Evolutionary conservation across 1,140 invertebrate species (phyloP).

Genomic region (Drosophila pallidifrons): DNA sequence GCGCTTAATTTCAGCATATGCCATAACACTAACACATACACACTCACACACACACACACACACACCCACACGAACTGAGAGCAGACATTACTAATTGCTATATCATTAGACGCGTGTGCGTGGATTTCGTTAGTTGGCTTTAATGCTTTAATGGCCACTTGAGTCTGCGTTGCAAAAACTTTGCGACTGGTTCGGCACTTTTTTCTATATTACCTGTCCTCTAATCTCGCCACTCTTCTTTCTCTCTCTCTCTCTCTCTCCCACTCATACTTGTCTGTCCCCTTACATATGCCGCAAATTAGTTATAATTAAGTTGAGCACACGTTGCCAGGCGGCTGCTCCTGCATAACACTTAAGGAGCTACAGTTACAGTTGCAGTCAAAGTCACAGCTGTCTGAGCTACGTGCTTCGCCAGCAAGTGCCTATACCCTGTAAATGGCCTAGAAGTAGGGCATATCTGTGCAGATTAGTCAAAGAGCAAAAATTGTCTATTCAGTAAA

Average conservation of each 20-base stretch:
- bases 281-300: constrained; percentile 75
- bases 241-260: not conserved
- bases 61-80: constrained; percentile 5
- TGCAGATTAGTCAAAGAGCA: no score
- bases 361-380: constrained; percentile 63
- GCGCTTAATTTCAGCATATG: constrained; percentile 39
- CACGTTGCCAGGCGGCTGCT: constrained; percentile 54
- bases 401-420: constrained; percentile 67
- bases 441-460: not conserved
- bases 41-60: constrained; percentile 13
- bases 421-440: constrained; percentile 29
- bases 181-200: constrained; percentile 60
- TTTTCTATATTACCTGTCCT: constrained; percentile 37
- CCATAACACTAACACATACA: not conserved
- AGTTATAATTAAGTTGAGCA: constrained; percentile 82
- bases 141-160: constrained; percentile 81
- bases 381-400: constrained; percentile 49
- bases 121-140: constrained; percentile 39
- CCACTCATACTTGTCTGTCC: constrained; percentile 1
- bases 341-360: constrained; percentile 62
- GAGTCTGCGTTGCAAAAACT: constrained; percentile 64
- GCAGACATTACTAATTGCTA: constrained; percentile 62
- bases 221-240: not conserved
- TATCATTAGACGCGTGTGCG: constrained; percentile 54
- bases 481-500: no score